These are phyloP conservation scores for Zeuzera pyrina DNA, from an alignment of 2,888 invertebrate genomes.

Conservation along the genomic window DNA sequence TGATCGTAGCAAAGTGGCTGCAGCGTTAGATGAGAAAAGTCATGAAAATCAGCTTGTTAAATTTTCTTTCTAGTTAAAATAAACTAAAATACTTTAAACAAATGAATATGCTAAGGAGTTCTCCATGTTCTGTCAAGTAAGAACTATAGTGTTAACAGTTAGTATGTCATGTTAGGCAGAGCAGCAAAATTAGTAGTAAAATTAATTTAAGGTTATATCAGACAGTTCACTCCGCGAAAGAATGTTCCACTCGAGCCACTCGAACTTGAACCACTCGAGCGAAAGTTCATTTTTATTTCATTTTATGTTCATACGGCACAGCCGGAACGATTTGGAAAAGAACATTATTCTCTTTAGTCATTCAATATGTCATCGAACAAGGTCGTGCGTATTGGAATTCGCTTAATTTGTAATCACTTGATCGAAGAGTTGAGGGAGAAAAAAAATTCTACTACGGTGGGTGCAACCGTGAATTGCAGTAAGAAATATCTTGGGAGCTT, in stretches of 20 bases:
- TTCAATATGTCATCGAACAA: not conserved
- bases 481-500: not conserved
- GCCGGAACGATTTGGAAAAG: not conserved
- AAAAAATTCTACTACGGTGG: not conserved
- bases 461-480: not conserved
- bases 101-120: no score
- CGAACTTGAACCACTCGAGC: not conserved
- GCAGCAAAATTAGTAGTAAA: no score
- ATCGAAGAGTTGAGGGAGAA: not conserved
- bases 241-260: not conserved
- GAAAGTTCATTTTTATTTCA: conserved; percentile 1
- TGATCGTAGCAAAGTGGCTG: no score
- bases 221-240: not conserved
- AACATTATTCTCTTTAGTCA: not conserved
- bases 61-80: no score
- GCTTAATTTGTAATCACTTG: not conserved
- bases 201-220: not conserved
- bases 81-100: no score
- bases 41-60: no score
- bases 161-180: no score
- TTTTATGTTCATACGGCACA: not conserved
- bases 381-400: not conserved
- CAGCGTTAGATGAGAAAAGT: no score
- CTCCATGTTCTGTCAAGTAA: no score
- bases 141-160: no score